Conservation (phyloP, 2,113 vertebrate genomes). For the Lethenteron reissneri region DNA sequence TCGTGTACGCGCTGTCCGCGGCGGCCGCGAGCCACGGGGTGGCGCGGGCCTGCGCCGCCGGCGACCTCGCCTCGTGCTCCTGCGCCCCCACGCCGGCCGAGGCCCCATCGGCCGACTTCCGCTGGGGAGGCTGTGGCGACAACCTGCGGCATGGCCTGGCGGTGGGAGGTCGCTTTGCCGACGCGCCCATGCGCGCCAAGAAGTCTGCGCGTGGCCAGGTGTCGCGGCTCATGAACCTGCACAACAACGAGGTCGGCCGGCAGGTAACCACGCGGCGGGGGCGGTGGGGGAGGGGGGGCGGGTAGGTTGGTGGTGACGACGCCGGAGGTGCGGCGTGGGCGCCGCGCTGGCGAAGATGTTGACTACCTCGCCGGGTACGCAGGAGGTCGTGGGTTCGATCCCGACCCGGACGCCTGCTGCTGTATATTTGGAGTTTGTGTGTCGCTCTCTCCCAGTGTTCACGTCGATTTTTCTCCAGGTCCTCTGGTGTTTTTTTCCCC, state of each 20-base stretch:
- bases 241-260: slow-evolving; percentile 98
- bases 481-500: too few species aligned
- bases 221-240: slow-evolving; percentile 98
- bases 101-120: slow-evolving; percentile 76
- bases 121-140: slow-evolving; percentile 95
- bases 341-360: too few species aligned
- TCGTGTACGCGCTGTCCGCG: slow-evolving; percentile 77
- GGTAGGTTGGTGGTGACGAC: too few species aligned
- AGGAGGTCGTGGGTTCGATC: too few species aligned
- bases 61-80: slow-evolving; percentile 69
- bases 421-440: too few species aligned
- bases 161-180: slow-evolving; percentile 95
- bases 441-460: too few species aligned
- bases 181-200: slow-evolving; percentile 97
- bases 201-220: slow-evolving; percentile 57
- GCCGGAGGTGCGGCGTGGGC: too few species aligned
- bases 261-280: slow-evolving; percentile 32
- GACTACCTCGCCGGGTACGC: too few species aligned
- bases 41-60: slow-evolving; percentile 70
- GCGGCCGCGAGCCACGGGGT: slow-evolving; percentile 90
- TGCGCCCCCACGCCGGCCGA: slow-evolving; percentile 74
- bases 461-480: too few species aligned
- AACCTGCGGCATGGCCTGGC: slow-evolving; percentile 87
- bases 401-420: too few species aligned
- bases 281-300: neutral